A percentile compares a stretch with the other conserved stretches of the same genome.
phyloP scores from a whole-genome alignment of 2,888 invertebrate genomes.

The Erannis defoliaria region DNA sequence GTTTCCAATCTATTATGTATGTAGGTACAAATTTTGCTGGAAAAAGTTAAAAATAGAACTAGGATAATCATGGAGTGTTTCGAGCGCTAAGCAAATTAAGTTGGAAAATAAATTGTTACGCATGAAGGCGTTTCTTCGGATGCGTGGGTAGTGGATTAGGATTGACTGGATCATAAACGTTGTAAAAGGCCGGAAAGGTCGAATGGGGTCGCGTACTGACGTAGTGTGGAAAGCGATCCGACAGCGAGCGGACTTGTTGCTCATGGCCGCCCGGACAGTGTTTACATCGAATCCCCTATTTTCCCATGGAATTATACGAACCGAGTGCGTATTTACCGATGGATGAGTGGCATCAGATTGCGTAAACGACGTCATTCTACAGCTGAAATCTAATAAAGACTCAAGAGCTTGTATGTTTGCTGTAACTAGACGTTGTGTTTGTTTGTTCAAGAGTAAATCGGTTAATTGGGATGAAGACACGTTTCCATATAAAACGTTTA shows the following conservation, averaged over 20 bases:
- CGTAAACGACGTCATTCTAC: conserved; percentile 41
- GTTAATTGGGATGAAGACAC: conserved; percentile 37
- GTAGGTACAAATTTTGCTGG: no score
- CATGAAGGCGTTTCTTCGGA: conserved; percentile 45
- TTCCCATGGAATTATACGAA: conserved; percentile 42
- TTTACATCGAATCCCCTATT: conserved; percentile 67
- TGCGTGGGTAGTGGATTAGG: conserved; percentile 53
- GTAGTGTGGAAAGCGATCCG: conserved; percentile 34
- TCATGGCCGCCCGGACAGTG: conserved; percentile 51
- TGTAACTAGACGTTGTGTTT: conserved; percentile 35
- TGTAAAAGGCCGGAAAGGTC: conserved; percentile 67
- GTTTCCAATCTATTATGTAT: conserved; percentile 25
- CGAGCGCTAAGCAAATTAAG: neutral
- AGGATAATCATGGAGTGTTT: no score
- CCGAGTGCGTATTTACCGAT: conserved; percentile 40
- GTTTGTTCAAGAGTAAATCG: conserved; percentile 39
- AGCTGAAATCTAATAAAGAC: conserved; percentile 47
- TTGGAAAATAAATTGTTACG: conserved; percentile 39
- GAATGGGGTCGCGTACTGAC: conserved; percentile 44
- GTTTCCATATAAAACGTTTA: conserved; percentile 31
- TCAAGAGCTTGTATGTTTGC: conserved; percentile 39
- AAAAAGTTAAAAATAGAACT: no score
- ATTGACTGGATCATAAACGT: conserved; percentile 58
- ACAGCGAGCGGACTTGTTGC: conserved; percentile 75
- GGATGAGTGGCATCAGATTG: conserved; percentile 56